Evolutionary conservation across 1,140 invertebrate species (phyloP), one percentile per base, ranked within the genome.

Genomic region (Euura lappo): DNA sequence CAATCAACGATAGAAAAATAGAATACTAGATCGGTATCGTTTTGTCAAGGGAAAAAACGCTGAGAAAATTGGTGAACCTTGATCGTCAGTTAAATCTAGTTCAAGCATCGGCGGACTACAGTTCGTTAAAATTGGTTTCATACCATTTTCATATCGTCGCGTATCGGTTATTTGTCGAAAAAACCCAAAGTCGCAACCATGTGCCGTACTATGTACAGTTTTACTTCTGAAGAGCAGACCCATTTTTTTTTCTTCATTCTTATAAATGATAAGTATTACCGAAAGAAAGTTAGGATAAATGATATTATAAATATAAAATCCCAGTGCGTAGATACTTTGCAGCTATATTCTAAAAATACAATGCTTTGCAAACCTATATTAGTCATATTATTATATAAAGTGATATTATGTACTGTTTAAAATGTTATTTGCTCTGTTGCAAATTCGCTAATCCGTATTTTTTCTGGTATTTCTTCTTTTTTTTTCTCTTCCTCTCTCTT

Each of bases 251-350:
- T 28, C 28, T 28, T 28, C 28, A 28, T 28, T 28, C 28, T 28
- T 28, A 28, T 28, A 28, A 28, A 28, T 1, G 28, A 28, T 28
- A 28, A 28, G 28, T 28, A 28, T 28, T 28, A 28, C 28, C 28
- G 28, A 28, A 28, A 28, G 28, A 28, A 28, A 28, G 28, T 28
- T 28, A 28, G 28, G 28, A 28, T 28, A 28, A 28, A 28, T 28
- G 28, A 60, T 73, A 60, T 76, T 72, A 76, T 81, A 84, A 86
- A 85, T 86, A 86, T 85, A 86, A 85, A 86, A 86, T 79, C 80
- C 82, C 84, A 86, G 79, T 81, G 82, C 78, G 28, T 28, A 28
- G 28, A 79, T 81, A 81, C 76, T 76, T 81, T 73, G 79, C 76
- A 28, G 28, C 28, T 28, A 28, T 82, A 80, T 77, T 78, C 79